Conservation (phyloP, 2,797 vertebrate species). For the Salarias fasciatus region DNA sequence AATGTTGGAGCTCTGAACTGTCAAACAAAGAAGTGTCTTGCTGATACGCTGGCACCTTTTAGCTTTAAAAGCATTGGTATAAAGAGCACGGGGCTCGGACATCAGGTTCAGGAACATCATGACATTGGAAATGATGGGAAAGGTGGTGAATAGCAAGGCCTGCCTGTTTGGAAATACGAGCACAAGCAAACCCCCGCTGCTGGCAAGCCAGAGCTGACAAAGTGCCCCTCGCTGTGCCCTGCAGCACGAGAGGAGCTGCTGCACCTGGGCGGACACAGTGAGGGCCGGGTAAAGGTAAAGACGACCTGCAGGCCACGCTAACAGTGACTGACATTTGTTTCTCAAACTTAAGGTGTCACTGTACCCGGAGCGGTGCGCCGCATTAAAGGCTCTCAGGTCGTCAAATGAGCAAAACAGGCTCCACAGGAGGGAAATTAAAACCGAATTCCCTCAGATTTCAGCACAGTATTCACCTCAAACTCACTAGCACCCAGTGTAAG, state of each 20-base stretch:
- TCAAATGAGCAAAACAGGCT: too few species aligned
- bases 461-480: too few species aligned
- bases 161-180: conserved; percentile 23
- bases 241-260: conserved; percentile 1
- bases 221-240: conserved; percentile 19
- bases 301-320: conserved; percentile 4
- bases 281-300: background rate
- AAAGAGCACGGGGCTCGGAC: background rate
- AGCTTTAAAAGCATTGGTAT: background rate
- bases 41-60: background rate
- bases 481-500: too few species aligned
- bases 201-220: conserved; percentile 27
- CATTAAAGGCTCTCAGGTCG: too few species aligned
- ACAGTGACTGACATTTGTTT: background rate
- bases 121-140: conserved; percentile 29
- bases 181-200: conserved; percentile 25
- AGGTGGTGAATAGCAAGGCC: background rate
- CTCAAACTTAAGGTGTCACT: conserved; percentile 1
- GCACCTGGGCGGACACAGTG: background rate
- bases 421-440: too few species aligned
- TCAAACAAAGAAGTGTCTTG: background rate
- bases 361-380: background rate
- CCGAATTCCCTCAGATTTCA: too few species aligned
- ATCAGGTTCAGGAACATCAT: conserved; percentile 28
- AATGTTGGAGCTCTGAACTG: conserved; percentile 1